phyloP scores from a whole-genome alignment of 1,140 invertebrate genomes.

The Macrosteles quadrilineatus region DNA sequence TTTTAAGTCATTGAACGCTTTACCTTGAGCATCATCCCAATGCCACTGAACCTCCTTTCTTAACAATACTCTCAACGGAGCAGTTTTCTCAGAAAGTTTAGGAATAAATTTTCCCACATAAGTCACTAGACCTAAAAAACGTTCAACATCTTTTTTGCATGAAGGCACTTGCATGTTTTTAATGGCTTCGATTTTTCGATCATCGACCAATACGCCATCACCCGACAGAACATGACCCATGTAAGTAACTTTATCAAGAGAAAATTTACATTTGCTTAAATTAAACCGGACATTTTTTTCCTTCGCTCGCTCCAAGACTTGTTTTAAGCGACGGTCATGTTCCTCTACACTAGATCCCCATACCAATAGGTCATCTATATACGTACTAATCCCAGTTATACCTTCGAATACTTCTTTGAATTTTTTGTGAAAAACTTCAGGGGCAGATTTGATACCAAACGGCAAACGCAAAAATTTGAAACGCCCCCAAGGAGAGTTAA shows the following conservation, averaged over 20 bases:
- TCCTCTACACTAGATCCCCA: not conserved
- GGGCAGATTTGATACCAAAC: not conserved
- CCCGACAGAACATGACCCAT: not conserved
- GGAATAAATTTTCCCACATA: not conserved
- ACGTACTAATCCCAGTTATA: not conserved
- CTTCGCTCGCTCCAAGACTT: not conserved
- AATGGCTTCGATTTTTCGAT: not conserved
- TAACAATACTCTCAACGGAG: not conserved
- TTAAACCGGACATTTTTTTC: not conserved
- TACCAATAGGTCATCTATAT: not conserved
- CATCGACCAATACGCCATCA: not conserved
- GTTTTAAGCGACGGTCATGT: not conserved
- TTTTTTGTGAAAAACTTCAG: not conserved
- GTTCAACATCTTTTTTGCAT: not conserved
- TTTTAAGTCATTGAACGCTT: not conserved
- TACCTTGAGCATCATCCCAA: not conserved
- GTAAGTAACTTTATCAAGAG: not conserved
- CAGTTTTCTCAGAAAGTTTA: not conserved
- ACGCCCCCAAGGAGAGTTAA: no score
- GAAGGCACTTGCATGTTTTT: not conserved
- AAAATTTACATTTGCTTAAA: not conserved
- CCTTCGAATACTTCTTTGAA: not conserved
- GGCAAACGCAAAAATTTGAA: not conserved
- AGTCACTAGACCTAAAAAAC: not conserved
- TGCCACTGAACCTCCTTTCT: not conserved